These are phyloP conservation scores for Scrobipalpa atriplicella DNA, from an alignment of 2,888 invertebrate species.

Conservation along the genomic window DNA sequence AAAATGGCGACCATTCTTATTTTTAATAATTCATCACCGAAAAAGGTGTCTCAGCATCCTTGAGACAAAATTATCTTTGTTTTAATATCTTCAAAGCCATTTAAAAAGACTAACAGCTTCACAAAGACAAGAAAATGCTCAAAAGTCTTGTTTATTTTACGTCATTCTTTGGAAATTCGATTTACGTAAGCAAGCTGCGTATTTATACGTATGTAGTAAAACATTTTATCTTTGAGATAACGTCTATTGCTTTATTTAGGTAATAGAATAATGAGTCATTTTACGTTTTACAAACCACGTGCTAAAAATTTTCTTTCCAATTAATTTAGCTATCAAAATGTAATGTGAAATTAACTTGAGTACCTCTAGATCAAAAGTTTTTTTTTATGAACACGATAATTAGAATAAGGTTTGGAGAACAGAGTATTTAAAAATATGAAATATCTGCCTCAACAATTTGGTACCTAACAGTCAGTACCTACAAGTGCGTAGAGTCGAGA, in stretches of 20 bases:
- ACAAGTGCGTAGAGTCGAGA: too few relatives aligned
- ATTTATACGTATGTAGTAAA: background rate
- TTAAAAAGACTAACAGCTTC: background rate
- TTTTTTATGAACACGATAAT: too few relatives aligned
- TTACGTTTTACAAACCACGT: too few relatives aligned
- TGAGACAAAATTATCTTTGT: conserved; percentile 1
- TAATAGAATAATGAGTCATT: background rate
- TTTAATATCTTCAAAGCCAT: conserved; percentile 6
- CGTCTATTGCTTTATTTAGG: background rate
- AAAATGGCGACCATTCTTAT: too few relatives aligned
- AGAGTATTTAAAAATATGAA: too few relatives aligned
- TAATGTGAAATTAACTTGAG: too few relatives aligned
- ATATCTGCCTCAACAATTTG: too few relatives aligned
- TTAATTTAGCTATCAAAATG: too few relatives aligned
- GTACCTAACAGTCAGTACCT: too few relatives aligned
- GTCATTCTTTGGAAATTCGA: background rate
- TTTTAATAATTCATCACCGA: background rate
- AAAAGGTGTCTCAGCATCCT: conserved; percentile 6
- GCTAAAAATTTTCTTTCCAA: too few relatives aligned
- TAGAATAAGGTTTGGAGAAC: too few relatives aligned
- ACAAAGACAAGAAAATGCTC: background rate
- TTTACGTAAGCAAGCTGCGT: conserved; percentile 4
- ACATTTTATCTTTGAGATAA: background rate
- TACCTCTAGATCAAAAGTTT: too few relatives aligned
- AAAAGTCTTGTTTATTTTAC: background rate